phyloP scores from a whole-genome alignment of 2,888 invertebrate genomes.

The Bombylius discolor region DNA sequence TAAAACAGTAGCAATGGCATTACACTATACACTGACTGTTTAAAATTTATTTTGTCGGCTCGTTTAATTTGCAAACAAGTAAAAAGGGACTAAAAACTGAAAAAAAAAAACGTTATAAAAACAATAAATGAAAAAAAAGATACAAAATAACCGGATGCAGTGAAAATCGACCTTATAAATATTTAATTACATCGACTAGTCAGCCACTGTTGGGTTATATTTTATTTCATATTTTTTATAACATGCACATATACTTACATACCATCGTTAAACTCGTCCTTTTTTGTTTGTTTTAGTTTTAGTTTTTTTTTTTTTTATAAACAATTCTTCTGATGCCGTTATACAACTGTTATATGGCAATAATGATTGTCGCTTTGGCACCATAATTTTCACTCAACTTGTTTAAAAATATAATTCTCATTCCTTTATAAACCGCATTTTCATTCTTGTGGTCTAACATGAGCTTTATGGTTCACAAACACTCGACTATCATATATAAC shows the following conservation, averaged over 20 bases:
- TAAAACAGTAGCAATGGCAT: background rate
- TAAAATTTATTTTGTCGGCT: constrained; percentile 8
- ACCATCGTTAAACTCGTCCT: too few species aligned
- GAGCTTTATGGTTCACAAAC: background rate
- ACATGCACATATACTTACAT: background rate
- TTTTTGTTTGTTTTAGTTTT: too few species aligned
- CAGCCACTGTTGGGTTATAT: background rate
- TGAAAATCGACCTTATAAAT: constrained; percentile 8
- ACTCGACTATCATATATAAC: background rate
- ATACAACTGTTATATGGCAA: too few species aligned
- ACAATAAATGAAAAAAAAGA: too few species aligned
- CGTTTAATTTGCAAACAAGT: constrained; percentile 9
- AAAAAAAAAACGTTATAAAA: too few species aligned
- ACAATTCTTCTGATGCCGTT: too few species aligned
- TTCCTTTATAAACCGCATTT: too few species aligned
- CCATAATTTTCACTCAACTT: too few species aligned
- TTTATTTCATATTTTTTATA: background rate
- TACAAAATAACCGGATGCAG: background rate
- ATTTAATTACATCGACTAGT: constrained; percentile 6
- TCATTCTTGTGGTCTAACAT: background rate
- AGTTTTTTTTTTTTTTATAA: too few species aligned
- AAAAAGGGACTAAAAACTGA: background rate
- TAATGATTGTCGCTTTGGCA: too few species aligned
- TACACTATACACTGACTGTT: background rate
- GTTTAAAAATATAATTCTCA: too few species aligned